Percentiles rank a stretch among this genome's conserved stretches.
These are phyloP conservation scores for Agrotis puta DNA, from an alignment of 2,888 invertebrate genomes.

Conservation along the genomic window DNA sequence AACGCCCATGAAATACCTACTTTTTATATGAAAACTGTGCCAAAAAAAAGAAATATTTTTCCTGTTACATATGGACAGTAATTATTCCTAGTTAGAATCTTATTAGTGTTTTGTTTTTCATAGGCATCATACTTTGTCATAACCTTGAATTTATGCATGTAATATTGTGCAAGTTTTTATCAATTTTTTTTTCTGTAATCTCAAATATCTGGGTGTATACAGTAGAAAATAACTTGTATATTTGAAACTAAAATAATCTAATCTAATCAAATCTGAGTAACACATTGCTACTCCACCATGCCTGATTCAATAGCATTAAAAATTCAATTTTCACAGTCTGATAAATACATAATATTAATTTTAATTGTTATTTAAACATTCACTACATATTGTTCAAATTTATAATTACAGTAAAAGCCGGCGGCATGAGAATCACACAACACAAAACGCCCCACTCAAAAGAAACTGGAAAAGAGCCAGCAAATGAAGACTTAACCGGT, in stretches of 20 bases:
- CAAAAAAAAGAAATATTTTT: neutral
- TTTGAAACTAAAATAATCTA: neutral
- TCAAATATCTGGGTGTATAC: neutral
- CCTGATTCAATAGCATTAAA: neutral
- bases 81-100: conserved; percentile 2
- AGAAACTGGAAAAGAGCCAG: conserved; percentile 90
- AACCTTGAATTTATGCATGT: too few relatives aligned
- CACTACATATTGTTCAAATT: neutral
- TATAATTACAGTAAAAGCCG: conserved; percentile 94
- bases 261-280: neutral
- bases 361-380: neutral
- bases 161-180: too few relatives aligned
- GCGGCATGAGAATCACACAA: conserved; percentile 97
- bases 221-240: neutral
- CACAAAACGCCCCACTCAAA: conserved; percentile 94
- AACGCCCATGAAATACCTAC: neutral
- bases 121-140: neutral
- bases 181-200: too few relatives aligned
- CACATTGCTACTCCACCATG: neutral
- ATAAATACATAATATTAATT: neutral
- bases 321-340: neutral
- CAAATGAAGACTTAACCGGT: conserved; percentile 93
- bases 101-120: neutral
- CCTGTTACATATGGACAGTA: neutral
- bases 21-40: neutral